These are phyloP conservation scores for Notarius lentiginosus DNA, from an alignment of 2,113 vertebrate genomes.

Conservation along the genomic window DNA sequence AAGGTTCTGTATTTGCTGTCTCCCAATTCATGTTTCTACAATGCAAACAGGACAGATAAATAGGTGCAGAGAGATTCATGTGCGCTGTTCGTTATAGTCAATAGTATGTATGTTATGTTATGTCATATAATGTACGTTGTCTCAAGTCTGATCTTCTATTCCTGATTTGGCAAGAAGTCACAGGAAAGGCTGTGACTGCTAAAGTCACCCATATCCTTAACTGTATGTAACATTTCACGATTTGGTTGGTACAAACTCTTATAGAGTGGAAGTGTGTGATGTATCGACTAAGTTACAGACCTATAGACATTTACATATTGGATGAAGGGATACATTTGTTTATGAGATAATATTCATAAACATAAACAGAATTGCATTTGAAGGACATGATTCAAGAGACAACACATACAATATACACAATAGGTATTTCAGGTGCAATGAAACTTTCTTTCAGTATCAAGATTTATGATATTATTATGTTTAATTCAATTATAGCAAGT, in stretches of 20 bases:
- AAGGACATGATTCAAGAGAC: not conserved
- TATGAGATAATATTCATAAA: not conserved
- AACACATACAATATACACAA: not conserved
- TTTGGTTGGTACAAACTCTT: not conserved
- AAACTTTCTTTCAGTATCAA: not conserved
- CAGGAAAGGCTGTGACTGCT: not conserved
- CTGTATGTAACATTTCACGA: not conserved
- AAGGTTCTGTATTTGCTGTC: constrained; percentile 42
- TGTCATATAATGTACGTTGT: not conserved
- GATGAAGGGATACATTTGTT: not conserved
- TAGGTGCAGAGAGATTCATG: constrained; percentile 8
- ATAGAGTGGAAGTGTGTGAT: not conserved
- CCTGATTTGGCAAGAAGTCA: not conserved
- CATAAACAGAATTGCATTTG: constrained; percentile 6
- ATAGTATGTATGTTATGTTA: not conserved
- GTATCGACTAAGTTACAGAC: not conserved
- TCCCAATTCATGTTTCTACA: constrained; percentile 13
- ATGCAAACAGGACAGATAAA: constrained; percentile 18
- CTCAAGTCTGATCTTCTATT: not conserved
- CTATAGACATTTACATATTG: not conserved
- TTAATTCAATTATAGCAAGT: not conserved
- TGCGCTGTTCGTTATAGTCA: not conserved
- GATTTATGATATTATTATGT: not conserved
- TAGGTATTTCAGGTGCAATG: not conserved
- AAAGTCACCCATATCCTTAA: not conserved